Conservation (phyloP, 1,140 invertebrate genomes). For the Sitobion miscanthi region DNA sequence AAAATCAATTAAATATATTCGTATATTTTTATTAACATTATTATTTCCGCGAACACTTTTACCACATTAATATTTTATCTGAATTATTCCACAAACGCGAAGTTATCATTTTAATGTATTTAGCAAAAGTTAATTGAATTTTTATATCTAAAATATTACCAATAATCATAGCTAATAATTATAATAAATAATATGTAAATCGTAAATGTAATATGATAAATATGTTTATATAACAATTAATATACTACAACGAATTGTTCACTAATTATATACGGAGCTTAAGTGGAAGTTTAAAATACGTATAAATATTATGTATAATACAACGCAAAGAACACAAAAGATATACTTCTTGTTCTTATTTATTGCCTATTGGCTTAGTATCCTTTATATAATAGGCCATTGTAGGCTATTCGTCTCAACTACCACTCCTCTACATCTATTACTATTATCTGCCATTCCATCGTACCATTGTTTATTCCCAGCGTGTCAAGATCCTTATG, state of each 20-base stretch:
- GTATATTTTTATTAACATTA: neutral
- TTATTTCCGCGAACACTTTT: neutral
- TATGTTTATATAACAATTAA: neutral
- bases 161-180: neutral
- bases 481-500: neutral
- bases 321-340: neutral
- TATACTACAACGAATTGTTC: neutral
- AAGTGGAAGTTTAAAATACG: neutral
- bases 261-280: neutral
- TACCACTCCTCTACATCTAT: too few species aligned
- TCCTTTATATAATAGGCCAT: neutral
- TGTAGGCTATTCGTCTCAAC: too few species aligned
- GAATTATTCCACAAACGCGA: neutral
- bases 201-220: too few species aligned
- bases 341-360: neutral
- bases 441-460: too few species aligned
- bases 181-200: too few species aligned
- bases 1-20: neutral
- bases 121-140: neutral
- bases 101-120: neutral
- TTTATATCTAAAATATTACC: neutral
- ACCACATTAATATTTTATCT: neutral
- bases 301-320: neutral
- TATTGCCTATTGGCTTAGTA: neutral
- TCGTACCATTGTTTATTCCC: too few species aligned